Percentiles rank a stretch among this genome's conserved stretches.
Conservation (phyloP, 2,888 invertebrate genomes). For the Hirtodrosophila trivittata region DNA sequence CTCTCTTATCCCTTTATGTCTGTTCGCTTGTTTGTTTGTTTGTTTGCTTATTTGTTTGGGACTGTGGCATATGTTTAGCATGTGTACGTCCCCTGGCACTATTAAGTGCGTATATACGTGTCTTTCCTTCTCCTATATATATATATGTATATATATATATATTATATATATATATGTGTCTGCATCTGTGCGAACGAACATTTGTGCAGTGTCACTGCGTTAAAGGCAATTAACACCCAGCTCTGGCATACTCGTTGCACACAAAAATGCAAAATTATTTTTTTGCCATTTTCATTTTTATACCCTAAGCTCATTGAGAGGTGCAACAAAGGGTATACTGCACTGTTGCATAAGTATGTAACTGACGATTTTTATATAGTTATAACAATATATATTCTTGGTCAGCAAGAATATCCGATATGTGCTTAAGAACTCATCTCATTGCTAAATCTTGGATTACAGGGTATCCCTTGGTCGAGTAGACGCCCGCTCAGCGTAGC, state of each 20-base stretch:
- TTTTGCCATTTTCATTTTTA: background rate
- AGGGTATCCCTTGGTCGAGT: conserved; percentile 29
- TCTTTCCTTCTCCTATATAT: conserved; percentile 27
- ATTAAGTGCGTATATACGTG: conserved; percentile 61
- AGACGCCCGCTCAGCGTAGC: too few species aligned
- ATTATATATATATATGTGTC: background rate
- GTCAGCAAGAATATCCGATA: background rate
- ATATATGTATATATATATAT: background rate
- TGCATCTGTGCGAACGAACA: conserved; percentile 21
- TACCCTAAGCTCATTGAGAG: too few species aligned
- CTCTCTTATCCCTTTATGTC: conserved; percentile 3
- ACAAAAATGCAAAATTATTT: conserved; percentile 17
- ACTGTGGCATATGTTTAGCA: conserved; percentile 52
- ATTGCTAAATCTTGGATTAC: conserved; percentile 37
- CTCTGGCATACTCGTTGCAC: conserved; percentile 13
- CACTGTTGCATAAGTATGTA: too few species aligned
- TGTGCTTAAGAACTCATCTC: too few species aligned
- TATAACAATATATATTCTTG: too few species aligned
- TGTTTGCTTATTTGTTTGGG: conserved; percentile 37
- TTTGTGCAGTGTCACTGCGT: conserved; percentile 64
- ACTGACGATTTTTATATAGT: too few species aligned
- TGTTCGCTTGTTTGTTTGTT: conserved; percentile 37
- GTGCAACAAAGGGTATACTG: too few species aligned
- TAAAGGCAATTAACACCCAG: conserved; percentile 68
- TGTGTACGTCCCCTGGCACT: conserved; percentile 42